A percentile compares a stretch with the other conserved stretches of the same genome.
phyloP scores from a whole-genome alignment of 1,140 invertebrate genomes.

The Pissodes strobi region DNA sequence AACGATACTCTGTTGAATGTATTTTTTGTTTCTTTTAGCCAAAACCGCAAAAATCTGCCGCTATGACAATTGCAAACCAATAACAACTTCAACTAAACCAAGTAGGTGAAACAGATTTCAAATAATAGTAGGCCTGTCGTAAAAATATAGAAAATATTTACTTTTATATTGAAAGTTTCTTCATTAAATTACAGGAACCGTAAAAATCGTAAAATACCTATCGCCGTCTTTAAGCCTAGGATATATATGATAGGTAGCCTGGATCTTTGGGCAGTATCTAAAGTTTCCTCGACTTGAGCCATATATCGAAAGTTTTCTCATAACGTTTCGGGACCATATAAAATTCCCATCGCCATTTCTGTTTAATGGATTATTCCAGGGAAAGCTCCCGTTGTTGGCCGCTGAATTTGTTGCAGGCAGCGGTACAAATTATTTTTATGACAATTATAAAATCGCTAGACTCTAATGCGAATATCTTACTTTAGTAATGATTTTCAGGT shows the following conservation, averaged over 20 bases:
- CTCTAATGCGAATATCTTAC: too few relatives aligned
- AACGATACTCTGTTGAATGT: too few relatives aligned
- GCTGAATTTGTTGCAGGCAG: neutral
- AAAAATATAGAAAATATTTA: too few relatives aligned
- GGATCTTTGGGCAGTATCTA: conserved; percentile 4
- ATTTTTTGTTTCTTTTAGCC: too few relatives aligned
- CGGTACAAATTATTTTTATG: too few relatives aligned
- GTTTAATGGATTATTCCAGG: neutral
- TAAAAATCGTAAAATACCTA: conserved; percentile 3
- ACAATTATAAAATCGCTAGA: too few relatives aligned
- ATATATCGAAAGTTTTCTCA: conserved; percentile 11
- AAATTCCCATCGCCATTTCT: neutral
- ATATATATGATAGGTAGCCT: neutral
- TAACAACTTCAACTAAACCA: too few relatives aligned
- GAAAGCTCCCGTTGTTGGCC: neutral
- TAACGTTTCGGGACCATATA: conserved; percentile 2
- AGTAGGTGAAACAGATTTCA: too few relatives aligned
- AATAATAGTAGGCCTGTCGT: too few relatives aligned
- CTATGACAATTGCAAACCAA: too few relatives aligned
- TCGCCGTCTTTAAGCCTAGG: neutral
- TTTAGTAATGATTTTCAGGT: too few relatives aligned
- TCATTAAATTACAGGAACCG: neutral
- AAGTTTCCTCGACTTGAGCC: conserved; percentile 4
- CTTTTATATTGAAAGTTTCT: conserved; percentile 4
- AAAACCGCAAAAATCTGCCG: too few relatives aligned